phyloP scores from a whole-genome alignment of 1,140 invertebrate species.

The Capitella teleta region DNA sequence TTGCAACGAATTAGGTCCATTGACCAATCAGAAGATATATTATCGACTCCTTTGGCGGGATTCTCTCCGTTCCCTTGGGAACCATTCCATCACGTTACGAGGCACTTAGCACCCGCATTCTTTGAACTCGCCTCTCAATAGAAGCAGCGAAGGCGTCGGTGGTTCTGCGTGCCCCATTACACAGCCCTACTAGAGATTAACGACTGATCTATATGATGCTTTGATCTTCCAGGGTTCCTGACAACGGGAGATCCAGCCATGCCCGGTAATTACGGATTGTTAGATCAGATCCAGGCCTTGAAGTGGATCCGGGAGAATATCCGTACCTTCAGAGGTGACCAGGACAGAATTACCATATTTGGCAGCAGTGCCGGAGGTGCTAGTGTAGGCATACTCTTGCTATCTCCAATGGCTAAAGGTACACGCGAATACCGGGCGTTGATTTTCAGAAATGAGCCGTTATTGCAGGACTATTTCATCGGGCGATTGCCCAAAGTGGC shows the following conservation, averaged over 20 bases:
- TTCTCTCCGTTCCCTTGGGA: no score
- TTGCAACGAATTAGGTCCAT: no score
- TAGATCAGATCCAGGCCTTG: slow-evolving; percentile 52
- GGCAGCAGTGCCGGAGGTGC: slow-evolving; percentile 27
- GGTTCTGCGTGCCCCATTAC: no score
- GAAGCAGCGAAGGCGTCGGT: no score
- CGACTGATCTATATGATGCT: no score
- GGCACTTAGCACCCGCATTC: no score
- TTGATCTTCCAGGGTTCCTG: slow-evolving; percentile 15
- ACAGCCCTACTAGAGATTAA: no score
- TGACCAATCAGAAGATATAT: no score
- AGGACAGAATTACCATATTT: slow-evolving; percentile 24
- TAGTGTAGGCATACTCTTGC: slow-evolving; percentile 9
- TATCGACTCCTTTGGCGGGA: no score
- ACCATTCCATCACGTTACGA: no score
- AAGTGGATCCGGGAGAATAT: slow-evolving; percentile 48
- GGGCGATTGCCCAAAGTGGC: slow-evolving; percentile 10
- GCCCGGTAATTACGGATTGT: slow-evolving; percentile 52
- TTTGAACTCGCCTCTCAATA: no score
- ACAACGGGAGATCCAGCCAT: not conserved
- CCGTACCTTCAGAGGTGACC: slow-evolving; percentile 25
- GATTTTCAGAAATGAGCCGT: not conserved
- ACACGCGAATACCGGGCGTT: not conserved
- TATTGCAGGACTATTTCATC: slow-evolving; percentile 24
- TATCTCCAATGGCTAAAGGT: slow-evolving; percentile 10